Base-by-base conservation (phyloP, 64 coral and sea anemone genomes). In the Stichodactyla mertensii region DNA sequence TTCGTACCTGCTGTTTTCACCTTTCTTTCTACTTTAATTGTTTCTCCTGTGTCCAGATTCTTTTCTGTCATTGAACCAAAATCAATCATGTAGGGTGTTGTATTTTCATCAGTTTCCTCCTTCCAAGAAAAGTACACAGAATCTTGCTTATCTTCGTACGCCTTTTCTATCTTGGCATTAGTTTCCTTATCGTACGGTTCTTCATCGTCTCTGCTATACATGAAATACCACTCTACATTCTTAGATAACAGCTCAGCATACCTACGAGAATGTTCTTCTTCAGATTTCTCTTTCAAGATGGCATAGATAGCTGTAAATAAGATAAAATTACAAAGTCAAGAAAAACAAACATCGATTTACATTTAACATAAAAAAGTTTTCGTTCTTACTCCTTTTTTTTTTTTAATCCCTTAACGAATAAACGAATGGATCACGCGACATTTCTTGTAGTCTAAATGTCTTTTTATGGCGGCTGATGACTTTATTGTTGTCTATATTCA, bases 101-200 rank as follows among this genome's bases (percentile, higher is more conserved):
- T 16, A 0, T 36, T 52, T 52, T 59, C 2, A 1, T 80, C 52
- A 16, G 10, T 8, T 8, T 52, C 36, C 61, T 15, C 22, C 69
- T 13, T 28, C 23, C 1, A 12, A 4, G 22, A 74, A 8, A 10
- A 10, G 1, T 10, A 74, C 69, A n/a, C 77, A 64, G 5, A 82
- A 57, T 0, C 36, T 45, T 74, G 4, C 10, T 57, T 22, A 27
- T 31, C 7, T 11, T 74, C 10, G 77, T 45, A 78, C 6, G 88
- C 88, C 8, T 85, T 55, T 67, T 90, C 88, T 78, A 90, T 85
- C 12, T 78, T 18, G 10, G 57, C 83, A n/a, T 90, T 90, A 9
- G 7, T 57, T 24, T 57, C 84, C 0, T 18, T 1, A 0, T 90
- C 82, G 56, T 90, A 90, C 2, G 82, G 55, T 6, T 51, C 18